Conservation (phyloP, 1,140 invertebrate species). For the Atopsyche davidsoni region DNA sequence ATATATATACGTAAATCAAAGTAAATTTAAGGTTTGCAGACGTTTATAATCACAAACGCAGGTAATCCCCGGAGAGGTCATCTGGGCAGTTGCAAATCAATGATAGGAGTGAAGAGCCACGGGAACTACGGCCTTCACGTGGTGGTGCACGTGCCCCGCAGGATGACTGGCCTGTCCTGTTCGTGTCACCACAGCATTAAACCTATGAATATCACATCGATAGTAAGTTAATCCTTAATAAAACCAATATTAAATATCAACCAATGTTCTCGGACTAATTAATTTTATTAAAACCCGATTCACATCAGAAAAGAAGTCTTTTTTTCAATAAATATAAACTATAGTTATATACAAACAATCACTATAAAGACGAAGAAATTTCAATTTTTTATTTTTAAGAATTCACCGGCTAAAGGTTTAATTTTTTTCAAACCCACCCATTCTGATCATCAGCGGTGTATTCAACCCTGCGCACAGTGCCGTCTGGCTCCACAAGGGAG, state of each 20-base stretch:
- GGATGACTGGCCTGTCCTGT: conserved; percentile 33
- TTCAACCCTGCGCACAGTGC: conserved; percentile 38
- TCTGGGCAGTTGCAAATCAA: no score
- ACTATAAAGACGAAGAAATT: neutral
- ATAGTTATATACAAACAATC: neutral
- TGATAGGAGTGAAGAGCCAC: conserved; percentile 5
- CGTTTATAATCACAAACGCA: no score
- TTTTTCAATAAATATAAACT: neutral
- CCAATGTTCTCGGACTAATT: no score
- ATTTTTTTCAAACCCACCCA: conserved; percentile 31
- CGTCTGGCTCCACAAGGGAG: conserved; percentile 37
- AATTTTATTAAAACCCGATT: neutral
- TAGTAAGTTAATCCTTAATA: no score
- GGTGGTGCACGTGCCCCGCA: conserved; percentile 13
- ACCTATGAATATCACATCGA: conserved; percentile 27
- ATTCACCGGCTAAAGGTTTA: neutral
- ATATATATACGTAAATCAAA: no score
- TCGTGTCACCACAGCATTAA: conserved; percentile 34
- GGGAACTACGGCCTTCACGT: conserved; percentile 7
- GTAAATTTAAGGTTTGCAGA: no score
- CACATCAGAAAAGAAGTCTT: neutral
- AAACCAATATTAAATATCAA: no score
- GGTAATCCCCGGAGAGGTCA: no score
- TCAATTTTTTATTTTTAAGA: neutral
- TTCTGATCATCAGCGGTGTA: conserved; percentile 38